Evolutionary conservation across 2,888 invertebrate species (phyloP), one percentile per base, ranked within the genome.

Genomic region (Meteorus colon): DNA sequence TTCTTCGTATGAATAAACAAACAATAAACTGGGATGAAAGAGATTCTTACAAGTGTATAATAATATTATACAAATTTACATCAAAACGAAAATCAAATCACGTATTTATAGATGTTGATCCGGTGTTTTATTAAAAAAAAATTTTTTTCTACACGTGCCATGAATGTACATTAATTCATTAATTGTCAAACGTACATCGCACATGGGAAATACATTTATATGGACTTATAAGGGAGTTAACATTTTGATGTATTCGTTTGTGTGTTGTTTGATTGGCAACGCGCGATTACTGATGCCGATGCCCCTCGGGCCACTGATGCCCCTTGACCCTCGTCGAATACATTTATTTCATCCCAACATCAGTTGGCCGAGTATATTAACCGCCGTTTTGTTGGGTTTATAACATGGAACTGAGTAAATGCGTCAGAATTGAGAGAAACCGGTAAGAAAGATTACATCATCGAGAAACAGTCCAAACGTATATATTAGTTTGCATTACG

Each of bases 391-490:
- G 41, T 65, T 37, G 24, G 10, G 4, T 12, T 34, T 63, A n/a
- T 48, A 48, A 48, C 48, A 16, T 48, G n/a, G 48, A 48, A 48
- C 48, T n/a, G 48, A 55, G 19, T 55, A 37, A 65, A 34, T 65
- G 65, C 65, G 65, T 41, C 37, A 24, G 65, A 24, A 34, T 37
- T 65, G 34, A 41, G n/a, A 65, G 65, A 65, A 65, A 65, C 65
- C 65, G 65, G 65, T 65, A 65, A 31, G 37, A 65, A 19, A 65
- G 29, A 41, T 65, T 65, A 41, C 65, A 41, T 65, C 65, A 65
- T 65, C 65, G 24, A 55, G 55, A 55, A 55, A 19, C 19, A 55
- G 19, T 55, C 19, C 19, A 55, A 41, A 55, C 19, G 55, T 19
- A 19, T 55, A 55, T 55, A 8, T 55, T 24, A 55, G 19, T 55